Percentiles rank a stretch among this genome's conserved stretches.
phyloP scores from a whole-genome alignment of 2,797 vertebrate species.

The Lophius americanus region DNA sequence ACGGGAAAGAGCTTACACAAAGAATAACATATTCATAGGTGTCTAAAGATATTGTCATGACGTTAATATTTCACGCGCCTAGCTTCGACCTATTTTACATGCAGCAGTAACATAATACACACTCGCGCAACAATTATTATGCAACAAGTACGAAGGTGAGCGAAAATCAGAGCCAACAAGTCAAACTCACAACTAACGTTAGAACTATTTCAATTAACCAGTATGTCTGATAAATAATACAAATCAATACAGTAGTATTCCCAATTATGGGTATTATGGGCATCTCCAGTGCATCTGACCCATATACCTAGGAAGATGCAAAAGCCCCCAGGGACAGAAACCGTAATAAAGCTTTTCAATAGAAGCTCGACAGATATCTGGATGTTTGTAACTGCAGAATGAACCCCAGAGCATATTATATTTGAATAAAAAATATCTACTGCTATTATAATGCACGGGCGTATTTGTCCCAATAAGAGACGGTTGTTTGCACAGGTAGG shows the following conservation, averaged over 20 bases:
- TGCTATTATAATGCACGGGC: not conserved
- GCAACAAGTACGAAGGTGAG: conserved; percentile 10
- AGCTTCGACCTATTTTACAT: conserved; percentile 6
- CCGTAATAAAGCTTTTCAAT: not conserved
- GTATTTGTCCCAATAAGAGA: conserved; percentile 9
- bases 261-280: not conserved
- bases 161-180: not conserved
- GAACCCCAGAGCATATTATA: not conserved
- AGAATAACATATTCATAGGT: not conserved
- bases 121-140: not conserved
- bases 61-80: not conserved
- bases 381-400: not conserved
- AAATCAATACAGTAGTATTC: not conserved
- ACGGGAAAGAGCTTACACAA: not conserved
- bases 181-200: not conserved
- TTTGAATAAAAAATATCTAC: not conserved
- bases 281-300: not conserved
- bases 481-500: conserved; percentile 45
- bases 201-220: not conserved
- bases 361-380: not conserved
- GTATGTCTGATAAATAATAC: not conserved
- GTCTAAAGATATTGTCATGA: not conserved
- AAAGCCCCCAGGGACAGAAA: not conserved
- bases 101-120: not conserved
- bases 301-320: not conserved